These are phyloP conservation scores for Sebastes elongatus DNA, from an alignment of 2,797 vertebrate genomes.

Conservation along the genomic window DNA sequence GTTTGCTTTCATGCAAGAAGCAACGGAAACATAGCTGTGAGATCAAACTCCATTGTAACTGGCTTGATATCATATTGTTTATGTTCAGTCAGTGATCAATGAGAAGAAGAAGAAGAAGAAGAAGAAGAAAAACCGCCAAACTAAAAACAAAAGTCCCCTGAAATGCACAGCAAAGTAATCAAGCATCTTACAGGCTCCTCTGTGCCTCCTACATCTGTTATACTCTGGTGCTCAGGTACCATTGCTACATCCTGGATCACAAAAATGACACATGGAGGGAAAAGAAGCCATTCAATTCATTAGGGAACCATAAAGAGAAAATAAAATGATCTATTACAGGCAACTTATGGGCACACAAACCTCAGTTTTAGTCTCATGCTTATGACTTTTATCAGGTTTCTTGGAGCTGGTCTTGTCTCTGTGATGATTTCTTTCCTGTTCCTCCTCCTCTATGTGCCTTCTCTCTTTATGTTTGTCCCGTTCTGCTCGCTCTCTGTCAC, in stretches of 20 bases:
- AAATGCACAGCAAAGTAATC: background rate
- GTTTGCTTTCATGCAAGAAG: constrained; percentile 1
- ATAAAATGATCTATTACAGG: background rate
- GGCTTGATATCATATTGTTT: background rate
- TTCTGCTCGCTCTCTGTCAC: constrained; percentile 57
- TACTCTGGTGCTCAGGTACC: constrained; percentile 21
- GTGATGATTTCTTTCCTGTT: constrained; percentile 38
- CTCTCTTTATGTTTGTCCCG: constrained; percentile 50
- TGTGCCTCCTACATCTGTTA: constrained; percentile 39
- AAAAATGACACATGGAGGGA: background rate
- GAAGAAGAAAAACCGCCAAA: background rate
- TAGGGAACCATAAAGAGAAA: background rate
- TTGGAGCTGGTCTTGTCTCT: constrained; percentile 41
- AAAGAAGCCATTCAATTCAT: background rate
- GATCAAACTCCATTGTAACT: background rate
- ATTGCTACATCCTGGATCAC: constrained; percentile 53
- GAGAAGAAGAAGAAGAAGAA: background rate
- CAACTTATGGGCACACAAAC: constrained; percentile 21
- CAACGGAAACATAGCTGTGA: background rate
- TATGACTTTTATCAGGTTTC: constrained; percentile 36
- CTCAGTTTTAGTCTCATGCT: constrained; percentile 44
- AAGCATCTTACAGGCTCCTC: constrained; percentile 56
- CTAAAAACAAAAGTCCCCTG: background rate
- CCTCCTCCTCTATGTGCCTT: constrained; percentile 56
- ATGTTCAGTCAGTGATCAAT: background rate